phyloP scores from a whole-genome alignment of 2,888 invertebrate genomes.

The Scaptodrosophila latifasciaeformis region DNA sequence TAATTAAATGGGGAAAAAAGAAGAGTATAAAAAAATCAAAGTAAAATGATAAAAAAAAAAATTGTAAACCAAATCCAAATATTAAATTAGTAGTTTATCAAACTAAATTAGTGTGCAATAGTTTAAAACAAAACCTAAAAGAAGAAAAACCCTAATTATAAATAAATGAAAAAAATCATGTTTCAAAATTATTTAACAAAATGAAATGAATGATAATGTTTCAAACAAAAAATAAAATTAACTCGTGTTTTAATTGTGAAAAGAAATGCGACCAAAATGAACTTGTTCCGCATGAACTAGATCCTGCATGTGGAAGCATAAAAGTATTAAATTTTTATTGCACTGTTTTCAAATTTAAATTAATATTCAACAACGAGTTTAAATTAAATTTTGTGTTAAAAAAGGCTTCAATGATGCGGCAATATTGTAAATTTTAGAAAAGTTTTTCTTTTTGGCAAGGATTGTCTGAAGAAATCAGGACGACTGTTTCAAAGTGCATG shows the following conservation, averaged over 20 bases:
- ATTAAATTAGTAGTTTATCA: constrained; percentile 47
- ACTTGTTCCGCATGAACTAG: constrained; percentile 28
- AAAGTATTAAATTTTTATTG: no score
- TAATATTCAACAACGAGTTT: constrained; percentile 7
- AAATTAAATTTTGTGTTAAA: constrained; percentile 5
- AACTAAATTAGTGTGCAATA: constrained; percentile 45
- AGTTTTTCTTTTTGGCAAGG: no score
- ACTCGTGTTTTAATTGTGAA: constrained; percentile 37
- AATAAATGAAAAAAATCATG: constrained; percentile 27
- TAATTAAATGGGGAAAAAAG: constrained; percentile 46
- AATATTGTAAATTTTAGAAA: not conserved
- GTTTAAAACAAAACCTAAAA: constrained; percentile 30
- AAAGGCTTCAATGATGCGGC: not conserved
- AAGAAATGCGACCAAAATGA: constrained; percentile 25
- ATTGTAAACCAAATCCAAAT: constrained; percentile 21
- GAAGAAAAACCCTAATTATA: constrained; percentile 26
- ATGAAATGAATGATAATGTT: constrained; percentile 19
- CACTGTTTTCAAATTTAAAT: not conserved
- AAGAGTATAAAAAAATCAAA: constrained; percentile 24
- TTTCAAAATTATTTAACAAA: constrained; percentile 43
- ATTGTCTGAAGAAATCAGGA: no score
- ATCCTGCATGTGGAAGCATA: no score
- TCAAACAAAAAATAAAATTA: constrained; percentile 16
- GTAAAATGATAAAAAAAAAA: constrained; percentile 16
- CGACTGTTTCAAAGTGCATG: no score